A percentile compares a stretch with the other conserved stretches of the same genome.
Evolutionary conservation across 2,113 vertebrate genomes (phyloP).

Genomic region (Meriones unguiculatus): DNA sequence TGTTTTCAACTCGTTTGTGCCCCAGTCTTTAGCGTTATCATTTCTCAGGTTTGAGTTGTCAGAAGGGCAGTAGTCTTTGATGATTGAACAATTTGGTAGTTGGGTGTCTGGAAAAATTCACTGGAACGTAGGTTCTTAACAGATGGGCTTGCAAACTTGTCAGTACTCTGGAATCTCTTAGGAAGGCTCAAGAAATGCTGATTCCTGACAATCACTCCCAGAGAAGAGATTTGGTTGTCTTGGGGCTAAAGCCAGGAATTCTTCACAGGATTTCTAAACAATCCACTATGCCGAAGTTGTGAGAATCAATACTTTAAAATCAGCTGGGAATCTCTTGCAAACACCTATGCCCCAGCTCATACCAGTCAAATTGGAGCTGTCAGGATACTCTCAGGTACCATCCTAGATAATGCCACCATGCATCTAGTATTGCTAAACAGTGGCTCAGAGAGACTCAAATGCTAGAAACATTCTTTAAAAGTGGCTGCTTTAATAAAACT

Average conservation of each 20-base stretch:
- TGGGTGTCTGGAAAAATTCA: not conserved
- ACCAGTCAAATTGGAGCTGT: too few species aligned
- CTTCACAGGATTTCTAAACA: not conserved
- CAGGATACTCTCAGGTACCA: not conserved
- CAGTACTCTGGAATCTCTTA: not conserved
- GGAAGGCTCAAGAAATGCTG: not conserved
- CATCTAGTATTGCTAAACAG: not conserved
- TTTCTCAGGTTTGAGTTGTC: not conserved
- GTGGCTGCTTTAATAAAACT: not conserved
- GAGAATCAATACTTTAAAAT: not conserved
- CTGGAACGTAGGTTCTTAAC: not conserved
- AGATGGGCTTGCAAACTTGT: not conserved
- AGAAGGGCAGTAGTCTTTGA: not conserved
- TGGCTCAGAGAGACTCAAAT: not conserved
- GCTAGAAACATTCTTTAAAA: constrained; percentile 1
- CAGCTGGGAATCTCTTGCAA: not conserved
- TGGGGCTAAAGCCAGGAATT: not conserved
- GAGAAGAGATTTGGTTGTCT: not conserved
- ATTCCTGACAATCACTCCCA: not conserved
- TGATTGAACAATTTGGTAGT: not conserved
- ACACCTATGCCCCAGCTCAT: not conserved
- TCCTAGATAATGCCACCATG: not conserved
- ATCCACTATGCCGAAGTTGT: not conserved
- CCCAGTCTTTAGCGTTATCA: not conserved
- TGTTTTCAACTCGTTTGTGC: not conserved